These are phyloP conservation scores for Pachycephus smyrnensis DNA, from an alignment of 2,888 invertebrate species.

Conservation along the genomic window DNA sequence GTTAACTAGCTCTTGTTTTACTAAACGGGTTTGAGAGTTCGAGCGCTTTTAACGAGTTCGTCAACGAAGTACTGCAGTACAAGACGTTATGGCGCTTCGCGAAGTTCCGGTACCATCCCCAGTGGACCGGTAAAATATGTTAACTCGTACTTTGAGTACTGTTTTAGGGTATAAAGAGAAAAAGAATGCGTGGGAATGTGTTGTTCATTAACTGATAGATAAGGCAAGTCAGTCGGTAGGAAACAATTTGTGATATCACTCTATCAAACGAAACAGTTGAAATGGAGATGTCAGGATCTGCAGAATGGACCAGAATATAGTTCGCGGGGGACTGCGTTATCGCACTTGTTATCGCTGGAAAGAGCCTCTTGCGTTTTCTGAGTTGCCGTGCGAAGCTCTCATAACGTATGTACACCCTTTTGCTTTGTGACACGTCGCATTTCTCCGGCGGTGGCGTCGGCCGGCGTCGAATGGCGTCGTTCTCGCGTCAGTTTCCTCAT, in stretches of 20 bases:
- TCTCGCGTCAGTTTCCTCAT: background rate
- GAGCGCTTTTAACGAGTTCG: background rate
- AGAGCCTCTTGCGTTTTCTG: background rate
- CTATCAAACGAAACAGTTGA: background rate
- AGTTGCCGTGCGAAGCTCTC: background rate
- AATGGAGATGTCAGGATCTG: background rate
- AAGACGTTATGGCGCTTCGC: background rate
- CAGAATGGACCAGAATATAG: background rate
- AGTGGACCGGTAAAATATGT: background rate
- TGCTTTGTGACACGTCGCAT: background rate
- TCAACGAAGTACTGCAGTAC: background rate
- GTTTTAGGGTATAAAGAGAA: background rate
- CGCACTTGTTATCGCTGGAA: background rate
- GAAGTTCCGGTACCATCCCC: background rate
- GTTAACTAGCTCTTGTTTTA: background rate
- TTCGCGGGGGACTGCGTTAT: background rate
- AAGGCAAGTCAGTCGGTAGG: background rate
- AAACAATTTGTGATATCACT: background rate
- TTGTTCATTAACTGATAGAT: background rate
- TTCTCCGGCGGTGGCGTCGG: background rate
- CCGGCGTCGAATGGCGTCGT: background rate
- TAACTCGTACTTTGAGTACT: background rate
- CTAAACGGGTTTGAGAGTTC: background rate
- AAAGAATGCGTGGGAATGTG: background rate
- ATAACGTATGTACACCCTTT: background rate